Base-by-base conservation (phyloP, 2,888 invertebrate genomes). In the Trissolcus japonicus region DNA sequence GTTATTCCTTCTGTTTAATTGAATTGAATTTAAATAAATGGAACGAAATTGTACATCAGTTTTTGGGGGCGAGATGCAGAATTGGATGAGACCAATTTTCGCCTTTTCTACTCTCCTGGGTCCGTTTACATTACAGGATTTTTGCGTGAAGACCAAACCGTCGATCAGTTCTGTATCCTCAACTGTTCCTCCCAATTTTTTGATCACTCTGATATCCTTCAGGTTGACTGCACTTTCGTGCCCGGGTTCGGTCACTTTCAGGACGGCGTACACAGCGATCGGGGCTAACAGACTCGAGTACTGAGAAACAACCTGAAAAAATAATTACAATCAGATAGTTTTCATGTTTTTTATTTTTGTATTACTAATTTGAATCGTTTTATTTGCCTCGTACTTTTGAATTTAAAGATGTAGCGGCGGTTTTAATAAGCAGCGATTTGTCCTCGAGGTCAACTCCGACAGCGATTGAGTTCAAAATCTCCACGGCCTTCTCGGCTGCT, bases 31-130 rank as follows among this genome's bases (percentile, higher is more conserved):
- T 4, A 25, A 25, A 3, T 25, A 6, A 35, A 9, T 35, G 35
- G 1, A 17, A 14, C 4, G 6, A 6, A 51, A 56, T 57, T 6
- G 92, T 89, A 95, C 95, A 90, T 99, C 99, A 67, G 99, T 99
- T 91, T 99, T 99, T 6, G 99, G 99, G 62, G 99, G 97, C 13
- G 99, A 99, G 89, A 99, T 96, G 89, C 99, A 99, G 90, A 99
- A 99, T 90, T 99, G 99, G 81, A 99, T 99, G 14, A 99, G 93
- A 74, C 96, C 99, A 89, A 99, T 97, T 91, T 98, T 99, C 6
- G 98, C 99, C 89, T 99, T 99, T 89, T 99, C 99, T 73, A 99
- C 92, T 82, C 95, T 94, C 84, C 94, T 95, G 0, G 98, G 98
- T 0, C 98, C 98, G 86, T 96, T 97, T 19, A 95, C 93, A 84